Evolutionary conservation across 2,888 invertebrate genomes (phyloP), one percentile per base, ranked within the genome.

Genomic region (Heliconius ismenius): DNA sequence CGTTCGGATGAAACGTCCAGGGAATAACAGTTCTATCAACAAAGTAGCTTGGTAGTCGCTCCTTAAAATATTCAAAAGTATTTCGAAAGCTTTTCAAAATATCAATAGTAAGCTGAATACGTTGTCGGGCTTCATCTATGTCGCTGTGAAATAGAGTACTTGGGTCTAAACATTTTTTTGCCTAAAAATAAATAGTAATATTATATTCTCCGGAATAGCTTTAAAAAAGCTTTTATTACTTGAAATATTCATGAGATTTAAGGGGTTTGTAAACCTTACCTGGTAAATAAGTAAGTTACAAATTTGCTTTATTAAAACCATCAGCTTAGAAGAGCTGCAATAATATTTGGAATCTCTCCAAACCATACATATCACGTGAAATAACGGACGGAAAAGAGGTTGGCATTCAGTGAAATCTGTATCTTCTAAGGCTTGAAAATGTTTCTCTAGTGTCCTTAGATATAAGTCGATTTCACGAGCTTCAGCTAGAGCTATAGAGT

Each of bases 131-230:
- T 93, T 99, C 99, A 86, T 98, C 98, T 64, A 98, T 97, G 84
- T 99, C 99, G 82, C 98, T 98, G 88, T 98, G 98, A 87, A 99
- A 99, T 78, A 99, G 95, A 1, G 98, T 98, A 4, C 97, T 96
- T 1, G 98, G 98, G 86, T 98, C 98, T 82, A 99, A 94, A 90
- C 97, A 99, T 84, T 96, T 96, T 85, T 97, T 97, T 0, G 98
- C 98, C 97, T 98, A 75, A 58, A 58, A 58, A n/a, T 3, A n/a
- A 58, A 49, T 49, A 21, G 7, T 49, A 49, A 49, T 21, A 49
- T 7, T 49, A 21, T 21, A 49, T 49, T 15, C 43, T 43, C 15
- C 43, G 15, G 49, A 15, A 49, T 49, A 18, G 3, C 18, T 49
- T 49, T 49, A 18, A 49, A 18, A 49, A 49, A 58, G n/a, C 58